Conservation (phyloP, 2,888 invertebrate genomes). For the Lordiphosa andalusiaca region DNA sequence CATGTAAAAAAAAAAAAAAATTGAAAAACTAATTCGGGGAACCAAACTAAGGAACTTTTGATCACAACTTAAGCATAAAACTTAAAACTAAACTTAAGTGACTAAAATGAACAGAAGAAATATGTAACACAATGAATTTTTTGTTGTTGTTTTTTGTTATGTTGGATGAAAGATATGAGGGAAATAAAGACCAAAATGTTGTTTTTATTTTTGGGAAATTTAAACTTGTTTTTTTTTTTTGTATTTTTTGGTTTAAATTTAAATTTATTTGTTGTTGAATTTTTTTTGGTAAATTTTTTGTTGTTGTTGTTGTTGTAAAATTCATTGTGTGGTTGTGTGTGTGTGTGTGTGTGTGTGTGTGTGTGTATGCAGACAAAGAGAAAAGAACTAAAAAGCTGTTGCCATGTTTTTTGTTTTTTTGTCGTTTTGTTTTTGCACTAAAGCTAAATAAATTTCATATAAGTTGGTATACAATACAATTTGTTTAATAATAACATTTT, state of each 20-base stretch:
- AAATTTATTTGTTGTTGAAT: constrained; percentile 32
- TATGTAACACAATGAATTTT: constrained; percentile 74
- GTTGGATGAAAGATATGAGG: constrained; percentile 40
- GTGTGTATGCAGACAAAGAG: constrained; percentile 28
- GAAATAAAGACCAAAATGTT: constrained; percentile 41
- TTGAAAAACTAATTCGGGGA: constrained; percentile 68
- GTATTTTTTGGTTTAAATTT: constrained; percentile 30
- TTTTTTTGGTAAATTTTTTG: constrained; percentile 27
- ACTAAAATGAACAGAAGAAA: constrained; percentile 11
- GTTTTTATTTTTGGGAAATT: constrained; percentile 4
- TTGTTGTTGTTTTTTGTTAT: too few species aligned
- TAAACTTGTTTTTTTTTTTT: constrained; percentile 7
- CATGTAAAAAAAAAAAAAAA: constrained; percentile 55
- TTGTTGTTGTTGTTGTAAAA: constrained; percentile 69
- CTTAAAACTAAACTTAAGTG: constrained; percentile 35
- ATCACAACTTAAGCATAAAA: constrained; percentile 69
- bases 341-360: constrained; percentile 40
- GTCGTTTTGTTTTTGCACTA: constrained; percentile 55
- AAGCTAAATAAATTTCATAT: constrained; percentile 73
- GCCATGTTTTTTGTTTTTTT: constrained; percentile 58
- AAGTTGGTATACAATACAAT: constrained; percentile 58
- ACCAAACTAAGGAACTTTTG: constrained; percentile 79
- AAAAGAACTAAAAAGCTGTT: constrained; percentile 42
- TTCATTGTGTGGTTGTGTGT: constrained; percentile 70
- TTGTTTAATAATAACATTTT: constrained; percentile 65